A percentile compares a stretch with the other conserved stretches of the same genome.
Conservation (phyloP, 2,113 vertebrate genomes). For the Hemibagrus wyckioides region DNA sequence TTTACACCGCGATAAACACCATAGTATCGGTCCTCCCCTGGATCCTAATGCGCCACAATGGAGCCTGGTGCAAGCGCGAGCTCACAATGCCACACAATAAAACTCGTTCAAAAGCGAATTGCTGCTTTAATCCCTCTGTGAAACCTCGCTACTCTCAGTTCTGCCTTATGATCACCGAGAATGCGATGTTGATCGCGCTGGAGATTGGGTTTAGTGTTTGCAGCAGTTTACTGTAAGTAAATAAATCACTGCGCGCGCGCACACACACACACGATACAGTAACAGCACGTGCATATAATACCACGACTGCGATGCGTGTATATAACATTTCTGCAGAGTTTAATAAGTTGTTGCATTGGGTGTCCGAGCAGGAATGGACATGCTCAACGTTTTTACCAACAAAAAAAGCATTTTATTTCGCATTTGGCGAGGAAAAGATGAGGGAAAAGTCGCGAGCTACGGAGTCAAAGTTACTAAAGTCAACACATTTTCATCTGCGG, state of each 20-base stretch:
- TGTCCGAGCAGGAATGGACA: neutral
- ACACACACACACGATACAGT: neutral
- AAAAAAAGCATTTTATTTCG: neutral
- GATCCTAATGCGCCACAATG: neutral
- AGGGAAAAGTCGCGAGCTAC: no score
- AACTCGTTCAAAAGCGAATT: neutral
- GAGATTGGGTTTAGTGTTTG: no score
- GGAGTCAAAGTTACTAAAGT: no score
- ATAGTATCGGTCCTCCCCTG: neutral
- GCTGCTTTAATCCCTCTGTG: neutral
- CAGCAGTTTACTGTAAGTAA: no score
- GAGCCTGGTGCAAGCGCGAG: neutral
- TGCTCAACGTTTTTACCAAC: neutral
- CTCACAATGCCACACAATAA: neutral
- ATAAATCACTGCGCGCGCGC: neutral
- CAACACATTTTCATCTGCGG: no score
- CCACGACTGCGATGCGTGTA: neutral
- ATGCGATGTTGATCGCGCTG: neutral
- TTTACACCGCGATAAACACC: neutral
- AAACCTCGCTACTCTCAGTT: neutral
- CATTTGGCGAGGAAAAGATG: no score
- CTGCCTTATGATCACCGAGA: fast-evolving
- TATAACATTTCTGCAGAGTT: no score
- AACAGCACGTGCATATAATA: neutral
- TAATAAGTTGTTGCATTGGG: neutral